Conservation (phyloP, 2,113 vertebrate species). For the Oryzias curvinotus region DNA sequence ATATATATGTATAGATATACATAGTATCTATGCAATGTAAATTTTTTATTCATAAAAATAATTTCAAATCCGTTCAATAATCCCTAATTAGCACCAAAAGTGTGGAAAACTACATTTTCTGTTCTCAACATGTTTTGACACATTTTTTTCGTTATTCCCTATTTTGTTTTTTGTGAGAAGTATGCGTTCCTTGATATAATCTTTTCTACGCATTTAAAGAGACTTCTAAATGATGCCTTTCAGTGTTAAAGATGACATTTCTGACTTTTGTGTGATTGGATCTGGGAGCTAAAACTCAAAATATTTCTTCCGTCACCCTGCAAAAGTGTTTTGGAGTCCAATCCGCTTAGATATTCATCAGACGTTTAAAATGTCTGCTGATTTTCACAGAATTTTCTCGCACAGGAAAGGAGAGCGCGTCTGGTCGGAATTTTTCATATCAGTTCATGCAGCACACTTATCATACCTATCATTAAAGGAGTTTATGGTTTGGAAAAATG, state of each 20-base stretch:
- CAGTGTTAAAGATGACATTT: neutral
- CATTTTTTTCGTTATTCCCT: conserved; percentile 24
- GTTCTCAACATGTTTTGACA: conserved; percentile 41
- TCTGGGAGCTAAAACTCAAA: no score
- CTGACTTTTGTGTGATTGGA: conserved; percentile 5
- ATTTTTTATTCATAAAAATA: no score
- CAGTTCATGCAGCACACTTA: conserved; percentile 44
- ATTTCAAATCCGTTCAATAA: no score
- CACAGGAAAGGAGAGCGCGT: conserved; percentile 42
- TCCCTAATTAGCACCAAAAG: conserved; percentile 24
- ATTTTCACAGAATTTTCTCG: conserved; percentile 17
- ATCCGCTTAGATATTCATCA: no score
- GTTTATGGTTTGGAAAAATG: conserved; percentile 65
- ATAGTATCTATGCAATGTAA: no score
- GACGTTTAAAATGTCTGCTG: neutral
- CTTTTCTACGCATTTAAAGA: neutral
- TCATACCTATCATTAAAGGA: conserved; percentile 71
- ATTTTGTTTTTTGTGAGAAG: conserved; percentile 24
- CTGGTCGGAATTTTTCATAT: conserved; percentile 56
- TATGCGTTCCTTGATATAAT: conserved; percentile 17
- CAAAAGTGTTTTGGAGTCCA: no score
- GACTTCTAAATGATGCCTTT: neutral
- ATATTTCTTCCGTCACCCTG: no score
- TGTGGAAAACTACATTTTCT: conserved; percentile 32
- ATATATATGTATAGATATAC: no score